Conservation (phyloP, 1,140 invertebrate species). For the Pinna nobilis region DNA sequence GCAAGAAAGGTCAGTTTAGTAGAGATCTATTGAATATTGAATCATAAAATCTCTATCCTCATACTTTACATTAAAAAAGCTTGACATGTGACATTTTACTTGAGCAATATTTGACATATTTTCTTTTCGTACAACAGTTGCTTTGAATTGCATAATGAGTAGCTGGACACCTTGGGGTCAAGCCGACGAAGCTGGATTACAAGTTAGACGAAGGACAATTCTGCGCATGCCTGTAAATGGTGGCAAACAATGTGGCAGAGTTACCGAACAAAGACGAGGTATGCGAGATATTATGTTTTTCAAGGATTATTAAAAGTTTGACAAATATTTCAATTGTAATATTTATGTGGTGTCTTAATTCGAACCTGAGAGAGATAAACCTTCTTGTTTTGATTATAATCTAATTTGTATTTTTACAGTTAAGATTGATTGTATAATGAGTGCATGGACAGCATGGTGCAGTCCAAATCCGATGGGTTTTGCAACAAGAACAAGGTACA, state of each 20-base stretch:
- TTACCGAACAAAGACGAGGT: background rate
- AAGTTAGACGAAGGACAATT: background rate
- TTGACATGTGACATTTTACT: background rate
- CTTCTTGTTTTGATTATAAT: too few relatives aligned
- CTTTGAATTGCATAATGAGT: background rate
- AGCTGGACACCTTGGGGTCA: background rate
- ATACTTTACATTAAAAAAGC: background rate
- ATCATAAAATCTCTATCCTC: too few relatives aligned
- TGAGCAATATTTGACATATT: background rate
- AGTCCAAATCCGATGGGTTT: background rate
- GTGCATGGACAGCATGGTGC: constrained; percentile 14
- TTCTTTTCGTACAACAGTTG: background rate
- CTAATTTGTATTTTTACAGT: background rate
- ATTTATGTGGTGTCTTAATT: background rate
- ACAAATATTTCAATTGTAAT: background rate
- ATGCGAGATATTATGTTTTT: background rate
- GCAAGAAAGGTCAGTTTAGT: background rate
- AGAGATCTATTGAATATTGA: background rate
- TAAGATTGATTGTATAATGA: constrained; percentile 4
- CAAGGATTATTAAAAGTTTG: background rate
- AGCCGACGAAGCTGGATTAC: background rate
- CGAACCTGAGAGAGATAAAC: too few relatives aligned
- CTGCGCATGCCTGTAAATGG: background rate
- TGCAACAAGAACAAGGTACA: background rate
- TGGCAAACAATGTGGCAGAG: constrained; percentile 8